phyloP scores from a whole-genome alignment of 2,113 vertebrate species.

The Tupaia chinensis region DNA sequence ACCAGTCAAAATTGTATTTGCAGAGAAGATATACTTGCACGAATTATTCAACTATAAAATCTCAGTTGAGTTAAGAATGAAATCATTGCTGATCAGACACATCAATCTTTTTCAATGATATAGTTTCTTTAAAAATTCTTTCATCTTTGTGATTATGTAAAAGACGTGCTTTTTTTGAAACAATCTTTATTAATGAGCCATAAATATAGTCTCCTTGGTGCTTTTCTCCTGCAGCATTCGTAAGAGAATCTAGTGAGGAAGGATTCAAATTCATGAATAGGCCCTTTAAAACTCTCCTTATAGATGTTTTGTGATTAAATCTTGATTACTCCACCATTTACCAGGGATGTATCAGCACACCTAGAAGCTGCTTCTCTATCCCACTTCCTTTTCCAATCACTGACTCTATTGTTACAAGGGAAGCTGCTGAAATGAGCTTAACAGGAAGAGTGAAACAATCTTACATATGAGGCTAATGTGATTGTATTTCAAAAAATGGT shows the following conservation, averaged over 20 bases:
- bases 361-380: not conserved
- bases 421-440: not conserved
- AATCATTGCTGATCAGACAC: slow-evolving; percentile 41
- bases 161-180: slow-evolving; percentile 74
- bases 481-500: slow-evolving; percentile 48
- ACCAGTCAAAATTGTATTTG: slow-evolving; percentile 43
- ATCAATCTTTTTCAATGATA: slow-evolving; percentile 54
- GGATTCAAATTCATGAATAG: slow-evolving; percentile 56
- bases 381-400: not conserved
- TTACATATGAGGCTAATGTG: not conserved
- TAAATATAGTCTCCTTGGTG: slow-evolving; percentile 73
- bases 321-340: slow-evolving; percentile 34
- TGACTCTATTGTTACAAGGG: not conserved
- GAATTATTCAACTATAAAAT: slow-evolving; percentile 76
- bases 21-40: slow-evolving; percentile 50
- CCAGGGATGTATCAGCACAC: not conserved
- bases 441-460: not conserved
- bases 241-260: slow-evolving; percentile 54
- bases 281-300: slow-evolving; percentile 51
- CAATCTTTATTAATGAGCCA: slow-evolving; percentile 82
- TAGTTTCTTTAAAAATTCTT: slow-evolving; percentile 57
- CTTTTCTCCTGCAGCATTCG: slow-evolving; percentile 26
- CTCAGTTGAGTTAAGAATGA: slow-evolving; percentile 58
- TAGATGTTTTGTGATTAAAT: slow-evolving; percentile 66
- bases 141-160: slow-evolving; percentile 81